Evolutionary conservation across 2,113 vertebrate genomes (phyloP).

Genomic region (Cepphus grylle): DNA sequence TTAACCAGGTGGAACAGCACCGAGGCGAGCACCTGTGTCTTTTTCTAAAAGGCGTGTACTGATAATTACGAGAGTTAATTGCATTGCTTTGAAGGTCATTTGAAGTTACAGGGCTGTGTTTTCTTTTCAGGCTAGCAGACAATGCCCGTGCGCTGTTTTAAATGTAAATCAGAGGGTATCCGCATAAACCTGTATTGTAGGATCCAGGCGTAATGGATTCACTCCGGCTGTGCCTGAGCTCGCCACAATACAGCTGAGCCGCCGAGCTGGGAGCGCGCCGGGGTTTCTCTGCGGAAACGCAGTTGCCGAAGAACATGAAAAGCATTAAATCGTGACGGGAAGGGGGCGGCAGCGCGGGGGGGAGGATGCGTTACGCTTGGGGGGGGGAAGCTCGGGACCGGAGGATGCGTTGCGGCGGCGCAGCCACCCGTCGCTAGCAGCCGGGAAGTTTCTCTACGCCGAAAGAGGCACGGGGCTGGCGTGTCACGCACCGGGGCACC

Average conservation of each 20-base stretch:
- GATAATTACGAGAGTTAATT: conserved; percentile 75
- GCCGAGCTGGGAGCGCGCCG: conserved; percentile 66
- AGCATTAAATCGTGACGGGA: conserved; percentile 67
- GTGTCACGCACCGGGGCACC: neutral
- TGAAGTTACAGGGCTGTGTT: conserved; percentile 65
- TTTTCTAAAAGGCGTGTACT: conserved; percentile 52
- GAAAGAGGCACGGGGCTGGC: neutral
- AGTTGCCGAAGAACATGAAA: conserved; percentile 70
- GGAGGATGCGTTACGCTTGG: conserved; percentile 9
- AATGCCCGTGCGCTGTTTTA: conserved; percentile 63
- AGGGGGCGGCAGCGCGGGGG: conserved; percentile 31
- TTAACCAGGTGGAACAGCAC: conserved; percentile 63
- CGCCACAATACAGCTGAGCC: conserved; percentile 70
- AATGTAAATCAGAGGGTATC: conserved; percentile 75
- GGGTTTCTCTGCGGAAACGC: conserved; percentile 72
- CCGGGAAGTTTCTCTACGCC: neutral
- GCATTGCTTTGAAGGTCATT: conserved; percentile 74
- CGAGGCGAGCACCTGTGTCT: conserved; percentile 70
- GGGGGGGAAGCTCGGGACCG: neutral
- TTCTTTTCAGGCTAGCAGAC: conserved; percentile 58
- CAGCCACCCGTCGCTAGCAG: neutral
- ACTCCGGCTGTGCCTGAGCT: conserved; percentile 64
- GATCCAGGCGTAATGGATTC: conserved; percentile 72
- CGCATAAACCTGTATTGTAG: conserved; percentile 69
- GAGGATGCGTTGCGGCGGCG: neutral